These are phyloP conservation scores for Hippoglossus hippoglossus DNA, from an alignment of 2,797 vertebrate species.

Conservation along the genomic window DNA sequence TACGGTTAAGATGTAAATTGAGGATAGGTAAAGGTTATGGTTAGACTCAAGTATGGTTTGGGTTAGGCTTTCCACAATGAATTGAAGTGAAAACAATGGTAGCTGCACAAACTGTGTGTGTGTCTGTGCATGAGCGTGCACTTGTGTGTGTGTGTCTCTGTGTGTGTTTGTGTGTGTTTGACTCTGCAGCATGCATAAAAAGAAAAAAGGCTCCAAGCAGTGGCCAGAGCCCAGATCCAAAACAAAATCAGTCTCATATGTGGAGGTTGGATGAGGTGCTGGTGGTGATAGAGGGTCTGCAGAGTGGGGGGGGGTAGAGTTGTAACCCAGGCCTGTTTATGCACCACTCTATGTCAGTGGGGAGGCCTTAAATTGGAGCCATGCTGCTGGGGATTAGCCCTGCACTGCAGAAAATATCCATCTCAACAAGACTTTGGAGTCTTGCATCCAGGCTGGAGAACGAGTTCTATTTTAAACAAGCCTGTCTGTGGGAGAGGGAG, in stretches of 20 bases:
- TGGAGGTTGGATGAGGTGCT: conserved; percentile 62
- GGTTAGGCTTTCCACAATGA: too few relatives aligned
- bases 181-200: conserved; percentile 20
- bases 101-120: not conserved
- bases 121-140: conserved; percentile 6
- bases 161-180: conserved; percentile 11
- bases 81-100: not conserved
- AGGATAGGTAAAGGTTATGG: too few relatives aligned
- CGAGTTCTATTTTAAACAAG: conserved; percentile 28
- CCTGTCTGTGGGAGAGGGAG: conserved; percentile 7
- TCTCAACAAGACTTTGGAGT: conserved; percentile 28
- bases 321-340: conserved; percentile 78
- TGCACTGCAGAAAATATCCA: conserved; percentile 52
- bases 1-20: too few relatives aligned
- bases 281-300: conserved; percentile 51
- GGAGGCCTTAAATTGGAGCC: conserved; percentile 83
- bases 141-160: conserved; percentile 5
- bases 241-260: conserved; percentile 82
- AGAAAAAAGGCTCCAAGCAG: conserved; percentile 60
- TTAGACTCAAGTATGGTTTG: too few relatives aligned
- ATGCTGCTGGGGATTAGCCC: conserved; percentile 82
- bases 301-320: conserved; percentile 12
- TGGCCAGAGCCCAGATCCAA: conserved; percentile 78
- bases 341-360: conserved; percentile 72
- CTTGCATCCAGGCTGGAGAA: conserved; percentile 32